Evolutionary conservation across 53 echinoderm and acorn worm species (phyloP).

Genomic region (Hippasteria phrygiana): DNA sequence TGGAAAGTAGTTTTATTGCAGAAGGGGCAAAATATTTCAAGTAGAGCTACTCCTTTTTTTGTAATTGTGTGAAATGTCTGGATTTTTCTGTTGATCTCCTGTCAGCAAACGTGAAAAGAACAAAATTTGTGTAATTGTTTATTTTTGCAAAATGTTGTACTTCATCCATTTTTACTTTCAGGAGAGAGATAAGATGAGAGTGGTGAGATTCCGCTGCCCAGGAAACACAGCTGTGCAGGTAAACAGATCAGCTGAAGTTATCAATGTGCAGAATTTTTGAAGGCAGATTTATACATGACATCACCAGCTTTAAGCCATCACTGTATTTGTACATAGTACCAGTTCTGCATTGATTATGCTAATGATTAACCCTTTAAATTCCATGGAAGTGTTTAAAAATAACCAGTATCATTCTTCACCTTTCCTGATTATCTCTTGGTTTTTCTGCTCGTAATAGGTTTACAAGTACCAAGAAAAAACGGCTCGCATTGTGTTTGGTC

Average conservation of each 20-base stretch:
- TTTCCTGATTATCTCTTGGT: neutral
- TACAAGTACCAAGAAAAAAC: conserved; percentile 94
- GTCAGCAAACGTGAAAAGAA: no score
- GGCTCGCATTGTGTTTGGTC: conserved; percentile 93
- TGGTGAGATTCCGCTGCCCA: conserved; percentile 91
- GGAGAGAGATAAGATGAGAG: conserved; percentile 94
- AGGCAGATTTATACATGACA: no score
- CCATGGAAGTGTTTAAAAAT: no score
- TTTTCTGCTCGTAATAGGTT: conserved; percentile 65
- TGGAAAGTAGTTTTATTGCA: neutral
- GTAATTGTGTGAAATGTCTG: no score
- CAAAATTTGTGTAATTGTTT: neutral
- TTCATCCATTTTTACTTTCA: conserved; percentile 33
- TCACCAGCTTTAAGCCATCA: no score
- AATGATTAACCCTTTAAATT: no score
- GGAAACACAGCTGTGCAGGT: conserved; percentile 99
- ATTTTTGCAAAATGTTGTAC: neutral
- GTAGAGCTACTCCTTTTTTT: neutral
- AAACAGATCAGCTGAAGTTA: neutral
- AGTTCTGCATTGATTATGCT: no score
- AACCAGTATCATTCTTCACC: neutral
- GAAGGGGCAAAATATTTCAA: no score
- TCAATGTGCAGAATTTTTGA: neutral
- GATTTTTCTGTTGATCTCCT: no score
- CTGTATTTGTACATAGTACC: no score